Evolutionary conservation across 2,888 invertebrate genomes (phyloP), one percentile per base, ranked within the genome.

Genomic region (Synanthedon myopaeformis): DNA sequence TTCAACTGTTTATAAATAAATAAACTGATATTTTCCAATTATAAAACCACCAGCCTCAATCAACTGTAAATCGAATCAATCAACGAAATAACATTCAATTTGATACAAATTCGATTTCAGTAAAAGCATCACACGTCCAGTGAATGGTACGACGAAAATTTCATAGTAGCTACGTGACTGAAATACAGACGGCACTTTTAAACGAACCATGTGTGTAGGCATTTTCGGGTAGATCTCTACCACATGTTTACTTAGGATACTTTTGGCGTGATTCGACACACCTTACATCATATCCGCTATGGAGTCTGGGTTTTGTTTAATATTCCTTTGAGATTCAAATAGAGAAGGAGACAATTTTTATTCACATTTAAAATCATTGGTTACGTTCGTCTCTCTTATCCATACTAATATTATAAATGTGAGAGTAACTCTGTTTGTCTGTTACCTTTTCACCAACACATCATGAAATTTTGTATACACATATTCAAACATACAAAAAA

Each of bases 121-220:
- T 51, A 58, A 53, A 55, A 49, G 23, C 28, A 55, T 56, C 55
- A 58, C 58, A 52, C 52, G 42, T 52, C 41, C 19, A 41, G 49
- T 56, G 53, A 56, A 55, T 54, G 52, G 55, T 56, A 56, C 51
- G 56, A 55, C 49, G 45, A 23, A 55, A 58, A 59, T 57, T 57
- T 51, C 55, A 54, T 50, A 53, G 48, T 8, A 13, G 8, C 45
- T 42, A 59, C 56, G 57, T 57, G 57, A 57, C 42, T 53, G 51
- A 56, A 57, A 57, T 55, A 45, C 51, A 42, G 10, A 45, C 35
- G 28, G 49, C 23, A 13, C 50, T 54, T 53, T 57, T 55, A 14
- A 49, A 49, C 35, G 49, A 53, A 52, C 54, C 41, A 57, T 55
- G 56, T 56, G 17, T 49, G 45, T 45, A 45, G 13, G 45, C 8